Evolutionary conservation across 1,140 invertebrate species (phyloP).

Genomic region (Neodiprion pinetum): DNA sequence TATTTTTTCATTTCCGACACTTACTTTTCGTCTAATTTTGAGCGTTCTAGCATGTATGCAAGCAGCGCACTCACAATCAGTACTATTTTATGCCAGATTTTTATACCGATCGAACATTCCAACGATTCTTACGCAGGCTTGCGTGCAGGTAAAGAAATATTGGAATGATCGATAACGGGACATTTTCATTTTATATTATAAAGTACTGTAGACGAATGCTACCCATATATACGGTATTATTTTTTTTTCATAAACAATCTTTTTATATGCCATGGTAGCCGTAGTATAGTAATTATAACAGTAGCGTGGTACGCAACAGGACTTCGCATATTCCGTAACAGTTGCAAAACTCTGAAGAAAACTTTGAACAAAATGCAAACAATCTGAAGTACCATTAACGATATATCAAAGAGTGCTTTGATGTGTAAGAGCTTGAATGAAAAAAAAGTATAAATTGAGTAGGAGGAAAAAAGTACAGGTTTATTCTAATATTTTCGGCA

Average conservation of each 20-base stretch:
- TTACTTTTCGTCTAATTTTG: no score
- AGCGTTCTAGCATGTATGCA: no score
- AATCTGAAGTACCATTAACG: not conserved
- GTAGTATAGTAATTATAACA: not conserved
- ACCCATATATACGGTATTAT: not conserved
- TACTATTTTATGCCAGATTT: no score
- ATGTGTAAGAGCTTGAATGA: not conserved
- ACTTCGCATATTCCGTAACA: not conserved
- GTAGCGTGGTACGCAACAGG: not conserved
- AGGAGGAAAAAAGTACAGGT: not conserved
- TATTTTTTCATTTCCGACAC: no score
- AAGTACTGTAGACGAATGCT: not conserved
- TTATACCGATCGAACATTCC: not conserved
- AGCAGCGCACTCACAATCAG: no score
- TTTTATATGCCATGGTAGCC: not conserved
- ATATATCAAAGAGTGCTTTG: no score
- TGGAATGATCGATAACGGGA: not conserved
- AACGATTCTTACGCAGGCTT: not conserved
- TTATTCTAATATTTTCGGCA: no score
- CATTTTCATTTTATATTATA: not conserved
- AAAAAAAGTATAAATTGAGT: not conserved
- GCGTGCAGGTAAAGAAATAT: not conserved
- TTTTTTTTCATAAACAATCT: not conserved
- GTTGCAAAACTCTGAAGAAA: not conserved
- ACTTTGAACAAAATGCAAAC: not conserved